Evolutionary conservation across 1,140 invertebrate genomes (phyloP).

Genomic region (Drosophila varians): DNA sequence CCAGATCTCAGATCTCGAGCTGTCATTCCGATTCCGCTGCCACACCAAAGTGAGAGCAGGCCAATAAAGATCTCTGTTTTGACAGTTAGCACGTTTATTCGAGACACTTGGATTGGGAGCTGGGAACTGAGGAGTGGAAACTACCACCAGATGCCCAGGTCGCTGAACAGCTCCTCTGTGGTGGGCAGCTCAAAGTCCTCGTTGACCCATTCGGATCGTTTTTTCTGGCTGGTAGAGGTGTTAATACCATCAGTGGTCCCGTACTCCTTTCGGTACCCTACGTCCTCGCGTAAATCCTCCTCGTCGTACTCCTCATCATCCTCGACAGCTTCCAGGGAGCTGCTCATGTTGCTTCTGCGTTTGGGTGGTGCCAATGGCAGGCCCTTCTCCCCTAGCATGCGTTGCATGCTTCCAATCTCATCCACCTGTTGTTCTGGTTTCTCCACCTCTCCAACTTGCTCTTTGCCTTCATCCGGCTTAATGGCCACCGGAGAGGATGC

Average conservation of each 20-base stretch:
- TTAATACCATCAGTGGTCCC: conserved; percentile 25
- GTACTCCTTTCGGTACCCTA: conserved; percentile 71
- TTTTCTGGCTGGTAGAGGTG: conserved; percentile 12
- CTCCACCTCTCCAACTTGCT: neutral
- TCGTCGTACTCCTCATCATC: conserved; percentile 79
- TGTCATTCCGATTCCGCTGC: conserved; percentile 20
- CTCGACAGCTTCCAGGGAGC: conserved; percentile 70
- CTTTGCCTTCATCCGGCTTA: neutral
- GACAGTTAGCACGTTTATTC: conserved; percentile 56
- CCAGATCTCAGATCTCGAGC: conserved; percentile 35
- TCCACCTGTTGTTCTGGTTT: conserved; percentile 14
- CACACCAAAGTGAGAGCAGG: conserved; percentile 17
- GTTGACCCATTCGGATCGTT: conserved; percentile 74
- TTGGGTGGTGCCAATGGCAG: conserved; percentile 6
- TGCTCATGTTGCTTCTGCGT: conserved; percentile 41
- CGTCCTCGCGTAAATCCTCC: conserved; percentile 71
- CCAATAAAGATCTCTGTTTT: conserved; percentile 49
- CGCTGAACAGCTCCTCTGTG: conserved; percentile 77
- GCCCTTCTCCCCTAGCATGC: conserved; percentile 51
- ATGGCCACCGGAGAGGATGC: conserved; percentile 39
- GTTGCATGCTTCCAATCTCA: conserved; percentile 58
- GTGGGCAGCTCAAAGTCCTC: conserved; percentile 78
- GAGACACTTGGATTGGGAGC: neutral
- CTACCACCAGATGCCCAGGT: conserved; percentile 82
- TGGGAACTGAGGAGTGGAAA: too few species aligned